Evolutionary conservation across 2,888 invertebrate species (phyloP).

Genomic region (Drosophila stalkeri): DNA sequence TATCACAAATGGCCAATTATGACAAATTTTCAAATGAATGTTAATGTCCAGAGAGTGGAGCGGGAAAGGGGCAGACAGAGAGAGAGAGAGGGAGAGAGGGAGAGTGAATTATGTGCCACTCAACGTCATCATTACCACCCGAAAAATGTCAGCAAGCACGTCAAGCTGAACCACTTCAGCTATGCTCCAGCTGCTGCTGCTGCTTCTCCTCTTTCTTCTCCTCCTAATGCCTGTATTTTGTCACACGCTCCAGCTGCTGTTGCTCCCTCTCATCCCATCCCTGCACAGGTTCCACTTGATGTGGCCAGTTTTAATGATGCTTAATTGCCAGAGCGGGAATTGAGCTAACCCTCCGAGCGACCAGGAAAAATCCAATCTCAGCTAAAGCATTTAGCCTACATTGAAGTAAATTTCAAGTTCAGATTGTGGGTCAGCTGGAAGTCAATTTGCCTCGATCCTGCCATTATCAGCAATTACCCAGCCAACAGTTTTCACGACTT

Average conservation of each 20-base stretch:
- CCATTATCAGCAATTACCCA: constrained; percentile 71
- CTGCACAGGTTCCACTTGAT: constrained; percentile 15
- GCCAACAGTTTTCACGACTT: constrained; percentile 69
- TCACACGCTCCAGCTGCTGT: constrained; percentile 50
- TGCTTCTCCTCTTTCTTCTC: not conserved
- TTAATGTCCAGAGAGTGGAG: constrained; percentile 45
- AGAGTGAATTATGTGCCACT: constrained; percentile 31
- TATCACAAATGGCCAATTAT: constrained; percentile 66
- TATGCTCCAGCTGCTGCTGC: constrained; percentile 21
- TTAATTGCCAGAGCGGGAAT: constrained; percentile 45
- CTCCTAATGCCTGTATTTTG: constrained; percentile 52
- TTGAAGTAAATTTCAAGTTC: constrained; percentile 59
- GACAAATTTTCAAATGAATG: constrained; percentile 68
- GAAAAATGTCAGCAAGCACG: constrained; percentile 45
- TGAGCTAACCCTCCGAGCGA: not conserved
- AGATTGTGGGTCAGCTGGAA: constrained; percentile 73
- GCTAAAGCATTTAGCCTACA: constrained; percentile 65
- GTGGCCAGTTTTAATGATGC: constrained; percentile 52
- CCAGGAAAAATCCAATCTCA: constrained; percentile 45
- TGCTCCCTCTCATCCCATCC: not conserved
- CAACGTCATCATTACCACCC: constrained; percentile 70
- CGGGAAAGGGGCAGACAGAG: not conserved
- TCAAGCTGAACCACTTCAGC: constrained; percentile 25
- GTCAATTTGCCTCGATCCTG: constrained; percentile 59
- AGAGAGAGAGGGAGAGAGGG: not conserved